Conservation (phyloP, 53 echinoderm and acorn worm genomes). For the Glandiceps talaboti region DNA sequence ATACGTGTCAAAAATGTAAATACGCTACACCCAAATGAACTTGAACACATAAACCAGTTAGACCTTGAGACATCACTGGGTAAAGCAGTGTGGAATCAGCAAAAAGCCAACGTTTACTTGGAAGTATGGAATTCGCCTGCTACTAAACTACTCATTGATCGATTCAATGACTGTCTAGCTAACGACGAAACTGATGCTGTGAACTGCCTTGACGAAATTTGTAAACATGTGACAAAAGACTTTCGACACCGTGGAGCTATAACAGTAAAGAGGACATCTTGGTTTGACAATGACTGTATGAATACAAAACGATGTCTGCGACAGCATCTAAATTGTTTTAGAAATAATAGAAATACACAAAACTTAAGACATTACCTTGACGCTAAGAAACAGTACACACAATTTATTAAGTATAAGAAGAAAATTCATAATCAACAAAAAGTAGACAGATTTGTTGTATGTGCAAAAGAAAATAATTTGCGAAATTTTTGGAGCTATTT, state of each 20-base stretch:
- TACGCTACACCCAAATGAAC: too few species aligned
- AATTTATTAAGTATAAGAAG: background rate
- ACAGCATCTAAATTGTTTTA: background rate
- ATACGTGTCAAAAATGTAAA: too few species aligned
- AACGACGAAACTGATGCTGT: background rate
- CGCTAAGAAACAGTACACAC: background rate
- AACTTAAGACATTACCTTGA: background rate
- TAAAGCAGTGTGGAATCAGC: too few species aligned
- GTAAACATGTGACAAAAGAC: background rate
- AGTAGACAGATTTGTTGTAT: background rate
- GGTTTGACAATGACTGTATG: background rate
- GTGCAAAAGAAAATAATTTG: background rate
- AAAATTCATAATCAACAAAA: background rate
- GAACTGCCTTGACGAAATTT: background rate
- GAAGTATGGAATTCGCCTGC: background rate
- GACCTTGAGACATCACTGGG: too few species aligned
- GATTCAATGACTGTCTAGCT: background rate
- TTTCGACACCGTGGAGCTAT: background rate
- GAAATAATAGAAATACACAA: background rate
- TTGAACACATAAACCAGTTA: too few species aligned
- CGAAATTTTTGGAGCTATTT: background rate
- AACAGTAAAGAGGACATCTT: background rate
- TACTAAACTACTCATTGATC: background rate
- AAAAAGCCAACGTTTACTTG: background rate
- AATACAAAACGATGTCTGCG: background rate